phyloP scores from a whole-genome alignment of 1,140 invertebrate species.

The Drosophila aff. region DNA sequence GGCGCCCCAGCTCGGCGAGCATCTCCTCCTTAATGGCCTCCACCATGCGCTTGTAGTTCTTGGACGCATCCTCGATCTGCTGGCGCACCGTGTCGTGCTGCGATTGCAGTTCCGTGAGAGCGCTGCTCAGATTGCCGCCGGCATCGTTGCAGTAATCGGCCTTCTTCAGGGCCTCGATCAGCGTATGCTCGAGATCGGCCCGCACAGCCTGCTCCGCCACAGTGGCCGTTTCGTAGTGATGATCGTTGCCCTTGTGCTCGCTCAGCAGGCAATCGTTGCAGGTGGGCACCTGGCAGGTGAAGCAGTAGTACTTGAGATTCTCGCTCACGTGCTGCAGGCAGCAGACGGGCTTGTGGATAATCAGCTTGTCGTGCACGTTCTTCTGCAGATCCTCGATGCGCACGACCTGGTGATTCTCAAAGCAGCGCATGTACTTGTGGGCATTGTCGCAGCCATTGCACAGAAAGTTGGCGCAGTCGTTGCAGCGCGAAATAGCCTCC shows the following conservation, averaged over 20 bases:
- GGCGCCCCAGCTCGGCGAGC: constrained; percentile 90
- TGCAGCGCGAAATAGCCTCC: constrained; percentile 95
- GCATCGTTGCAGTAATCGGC: constrained; percentile 90
- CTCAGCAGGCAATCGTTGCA: constrained; percentile 93
- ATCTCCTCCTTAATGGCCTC: constrained; percentile 92
- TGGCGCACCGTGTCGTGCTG: constrained; percentile 94
- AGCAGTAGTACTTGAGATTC: constrained; percentile 93
- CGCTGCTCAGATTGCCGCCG: constrained; percentile 90
- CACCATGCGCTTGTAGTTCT: constrained; percentile 92
- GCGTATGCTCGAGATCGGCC: constrained; percentile 90
- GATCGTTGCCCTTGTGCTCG: constrained; percentile 91
- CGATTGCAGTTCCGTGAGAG: constrained; percentile 93
- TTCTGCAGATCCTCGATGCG: constrained; percentile 94
- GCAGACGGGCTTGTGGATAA: constrained; percentile 93
- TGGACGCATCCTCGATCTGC: constrained; percentile 93
- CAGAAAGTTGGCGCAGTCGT: constrained; percentile 96
- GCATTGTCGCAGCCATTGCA: constrained; percentile 97
- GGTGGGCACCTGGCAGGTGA: constrained; percentile 92
- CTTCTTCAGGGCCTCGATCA: constrained; percentile 90
- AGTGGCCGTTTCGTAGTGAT: constrained; percentile 91
- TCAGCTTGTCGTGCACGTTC: constrained; percentile 87
- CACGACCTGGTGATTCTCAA: constrained; percentile 95
- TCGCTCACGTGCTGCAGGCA: constrained; percentile 92
- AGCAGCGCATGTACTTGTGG: constrained; percentile 97
- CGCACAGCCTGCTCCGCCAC: constrained; percentile 91